Percentiles rank a stretch among this genome's conserved stretches.
phyloP scores from a whole-genome alignment of 2,113 vertebrate species.

The Hemichromis elongatus region DNA sequence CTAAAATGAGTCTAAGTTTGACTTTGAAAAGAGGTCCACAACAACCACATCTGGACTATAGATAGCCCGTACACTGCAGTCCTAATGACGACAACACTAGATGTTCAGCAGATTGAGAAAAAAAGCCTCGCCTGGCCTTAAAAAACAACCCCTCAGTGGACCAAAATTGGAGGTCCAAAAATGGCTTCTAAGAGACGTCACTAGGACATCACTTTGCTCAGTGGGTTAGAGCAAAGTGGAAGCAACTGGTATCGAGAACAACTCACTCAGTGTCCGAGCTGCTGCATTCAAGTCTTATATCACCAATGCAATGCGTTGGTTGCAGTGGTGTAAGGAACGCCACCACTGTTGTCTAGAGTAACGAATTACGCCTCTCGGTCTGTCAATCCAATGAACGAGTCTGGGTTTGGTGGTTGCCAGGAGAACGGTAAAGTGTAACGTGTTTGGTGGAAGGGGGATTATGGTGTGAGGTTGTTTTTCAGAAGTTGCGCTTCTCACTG shows the following conservation, averaged over 20 bases:
- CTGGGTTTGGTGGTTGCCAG: neutral
- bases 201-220: neutral
- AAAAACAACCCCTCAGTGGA: too few species aligned
- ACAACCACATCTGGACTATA: too few species aligned
- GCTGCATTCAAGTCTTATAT: neutral
- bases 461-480: neutral
- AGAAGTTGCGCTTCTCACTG: neutral
- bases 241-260: neutral
- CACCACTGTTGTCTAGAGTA: neutral
- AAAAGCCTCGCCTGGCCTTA: too few species aligned
- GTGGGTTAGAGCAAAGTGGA: neutral
- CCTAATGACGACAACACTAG: too few species aligned
- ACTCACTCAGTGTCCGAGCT: neutral
- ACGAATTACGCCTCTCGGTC: accelerated
- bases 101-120: too few species aligned
- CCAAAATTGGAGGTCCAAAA: too few species aligned
- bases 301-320: neutral
- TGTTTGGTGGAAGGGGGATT: neutral
- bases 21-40: too few species aligned
- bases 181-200: neutral
- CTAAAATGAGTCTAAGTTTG: too few species aligned
- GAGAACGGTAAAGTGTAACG: neutral
- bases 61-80: too few species aligned
- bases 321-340: neutral
- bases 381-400: neutral